A percentile compares a stretch with the other conserved stretches of the same genome.
phyloP scores from a whole-genome alignment of 2,113 vertebrate genomes.

The Cyphomyrus plagiostoma region DNA sequence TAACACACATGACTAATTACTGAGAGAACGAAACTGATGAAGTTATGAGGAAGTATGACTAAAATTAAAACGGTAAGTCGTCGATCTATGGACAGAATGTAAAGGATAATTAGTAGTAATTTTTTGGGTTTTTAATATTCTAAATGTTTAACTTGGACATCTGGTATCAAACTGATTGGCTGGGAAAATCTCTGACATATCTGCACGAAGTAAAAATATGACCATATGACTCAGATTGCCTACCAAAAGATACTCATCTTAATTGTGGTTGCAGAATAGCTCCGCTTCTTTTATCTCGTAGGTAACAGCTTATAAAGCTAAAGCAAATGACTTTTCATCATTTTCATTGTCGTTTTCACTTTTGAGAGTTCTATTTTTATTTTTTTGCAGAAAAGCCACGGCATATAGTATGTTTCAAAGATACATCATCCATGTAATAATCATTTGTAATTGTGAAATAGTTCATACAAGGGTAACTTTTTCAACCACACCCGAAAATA shows the following conservation, averaged over 20 bases:
- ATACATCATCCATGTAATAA: not conserved
- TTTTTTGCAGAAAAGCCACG: not conserved
- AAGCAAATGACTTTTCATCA: not conserved
- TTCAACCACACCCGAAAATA: not conserved
- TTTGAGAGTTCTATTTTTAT: not conserved
- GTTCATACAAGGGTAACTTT: not conserved
- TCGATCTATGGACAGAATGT: not conserved
- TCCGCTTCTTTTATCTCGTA: not conserved
- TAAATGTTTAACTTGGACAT: not conserved
- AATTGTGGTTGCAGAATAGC: not conserved
- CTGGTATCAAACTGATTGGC: not conserved
- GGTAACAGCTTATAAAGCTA: not conserved
- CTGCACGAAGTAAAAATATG: not conserved
- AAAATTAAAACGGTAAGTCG: not conserved
- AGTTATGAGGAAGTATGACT: not conserved
- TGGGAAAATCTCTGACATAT: not conserved
- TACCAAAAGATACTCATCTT: not conserved
- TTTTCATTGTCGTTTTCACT: not conserved
- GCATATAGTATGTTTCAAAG: not conserved
- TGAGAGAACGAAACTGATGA: not conserved
- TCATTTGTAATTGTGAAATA: not conserved
- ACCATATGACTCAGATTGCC: not conserved
- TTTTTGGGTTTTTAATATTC: not conserved
- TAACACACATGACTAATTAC: not conserved
- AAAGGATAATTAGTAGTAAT: not conserved